These are phyloP conservation scores for Halcyon chelicuti DNA, from an alignment of 2,797 vertebrate genomes.

Conservation along the genomic window DNA sequence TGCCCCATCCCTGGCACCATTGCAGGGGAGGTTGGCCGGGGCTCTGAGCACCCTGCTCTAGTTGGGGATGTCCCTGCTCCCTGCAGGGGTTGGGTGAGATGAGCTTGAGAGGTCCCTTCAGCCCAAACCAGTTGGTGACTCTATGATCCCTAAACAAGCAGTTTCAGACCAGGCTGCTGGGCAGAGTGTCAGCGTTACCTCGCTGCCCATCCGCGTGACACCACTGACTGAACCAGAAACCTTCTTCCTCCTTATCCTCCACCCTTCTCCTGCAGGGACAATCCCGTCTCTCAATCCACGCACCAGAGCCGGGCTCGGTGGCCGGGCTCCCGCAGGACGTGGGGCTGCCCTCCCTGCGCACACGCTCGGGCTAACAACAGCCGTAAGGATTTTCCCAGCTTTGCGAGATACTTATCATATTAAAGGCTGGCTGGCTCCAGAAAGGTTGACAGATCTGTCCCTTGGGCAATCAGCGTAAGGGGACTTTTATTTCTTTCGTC, in stretches of 20 bases:
- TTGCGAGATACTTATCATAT: neutral
- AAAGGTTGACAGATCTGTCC: neutral
- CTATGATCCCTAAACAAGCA: neutral
- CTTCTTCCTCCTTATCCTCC: neutral
- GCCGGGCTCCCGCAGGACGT: rapidly evolving
- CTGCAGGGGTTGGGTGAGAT: neutral
- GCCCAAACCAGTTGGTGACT: neutral
- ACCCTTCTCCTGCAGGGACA: neutral
- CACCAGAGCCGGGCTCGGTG: rapidly evolving
- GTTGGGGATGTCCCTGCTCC: neutral
- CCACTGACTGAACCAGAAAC: neutral
- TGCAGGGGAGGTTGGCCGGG: neutral
- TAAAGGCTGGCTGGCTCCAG: neutral
- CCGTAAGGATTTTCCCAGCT: neutral
- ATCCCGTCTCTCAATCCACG: rapidly evolving
- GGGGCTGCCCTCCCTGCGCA: neutral
- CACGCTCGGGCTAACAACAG: neutral
- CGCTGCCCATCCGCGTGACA: rapidly evolving
- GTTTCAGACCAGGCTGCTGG: neutral
- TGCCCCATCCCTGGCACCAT: neutral
- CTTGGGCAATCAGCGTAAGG: neutral
- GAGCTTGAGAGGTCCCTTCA: neutral
- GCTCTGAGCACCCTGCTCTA: neutral
- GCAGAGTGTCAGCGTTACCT: neutral
- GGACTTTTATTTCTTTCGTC: neutral